phyloP scores from a whole-genome alignment of 2,797 vertebrate genomes.

The Melanogrammus aeglefinus region DNA sequence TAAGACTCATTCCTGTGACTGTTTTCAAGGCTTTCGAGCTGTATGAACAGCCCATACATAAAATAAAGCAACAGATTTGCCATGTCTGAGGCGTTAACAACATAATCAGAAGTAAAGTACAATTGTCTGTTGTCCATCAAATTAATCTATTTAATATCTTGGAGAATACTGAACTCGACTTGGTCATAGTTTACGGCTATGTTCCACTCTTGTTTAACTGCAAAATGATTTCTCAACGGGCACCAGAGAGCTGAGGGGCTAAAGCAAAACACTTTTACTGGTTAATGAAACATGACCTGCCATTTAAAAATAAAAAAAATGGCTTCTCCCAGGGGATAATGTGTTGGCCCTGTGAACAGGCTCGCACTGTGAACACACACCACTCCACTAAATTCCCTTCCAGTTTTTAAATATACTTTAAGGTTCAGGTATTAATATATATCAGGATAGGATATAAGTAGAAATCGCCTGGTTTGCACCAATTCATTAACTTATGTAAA shows the following conservation, averaged over 20 bases:
- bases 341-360: neutral
- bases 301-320: constrained; percentile 26
- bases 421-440: neutral
- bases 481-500: neutral
- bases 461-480: neutral
- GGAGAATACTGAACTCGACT: neutral
- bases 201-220: neutral
- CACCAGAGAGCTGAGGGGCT: constrained; percentile 12
- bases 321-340: constrained; percentile 8
- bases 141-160: neutral
- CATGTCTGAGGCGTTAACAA: neutral
- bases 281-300: constrained; percentile 21
- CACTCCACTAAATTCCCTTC: neutral
- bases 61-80: neutral
- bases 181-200: neutral
- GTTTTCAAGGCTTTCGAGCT: too few relatives aligned
- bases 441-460: neutral
- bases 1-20: too few relatives aligned
- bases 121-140: neutral
- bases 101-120: neutral
- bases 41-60: too few relatives aligned
- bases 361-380: neutral
- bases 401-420: neutral
- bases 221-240: neutral
- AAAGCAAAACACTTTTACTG: constrained; percentile 30